A percentile compares a stretch with the other conserved stretches of the same genome.
Evolutionary conservation across 2,888 invertebrate genomes (phyloP).

Genomic region (Metellina segmentata): DNA sequence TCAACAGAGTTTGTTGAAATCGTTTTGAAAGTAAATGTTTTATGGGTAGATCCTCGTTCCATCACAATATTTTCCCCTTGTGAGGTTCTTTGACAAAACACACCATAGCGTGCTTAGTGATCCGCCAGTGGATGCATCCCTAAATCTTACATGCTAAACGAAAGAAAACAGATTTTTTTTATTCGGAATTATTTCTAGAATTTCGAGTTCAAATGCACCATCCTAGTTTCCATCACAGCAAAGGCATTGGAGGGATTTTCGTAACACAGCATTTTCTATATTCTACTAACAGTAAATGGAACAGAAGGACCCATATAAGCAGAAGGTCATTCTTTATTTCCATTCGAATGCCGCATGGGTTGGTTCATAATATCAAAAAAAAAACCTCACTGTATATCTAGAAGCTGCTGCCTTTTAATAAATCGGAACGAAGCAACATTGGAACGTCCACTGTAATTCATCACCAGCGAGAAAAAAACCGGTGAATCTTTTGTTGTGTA

Average conservation of each 20-base stretch:
- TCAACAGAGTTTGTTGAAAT: no score
- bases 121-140: no score
- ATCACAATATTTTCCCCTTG: not conserved
- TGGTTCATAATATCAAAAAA: not conserved
- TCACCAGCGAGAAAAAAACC: not conserved
- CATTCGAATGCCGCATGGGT: not conserved
- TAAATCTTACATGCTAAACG: no score
- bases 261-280: not conserved
- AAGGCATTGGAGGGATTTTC: no score
- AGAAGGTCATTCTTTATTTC: not conserved
- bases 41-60: not conserved
- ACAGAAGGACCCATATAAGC: not conserved
- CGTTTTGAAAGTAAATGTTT: not conserved
- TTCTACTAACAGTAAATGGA: not conserved
- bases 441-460: not conserved
- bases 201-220: no score
- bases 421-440: not conserved
- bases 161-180: no score
- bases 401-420: not conserved
- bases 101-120: no score
- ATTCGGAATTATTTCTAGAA: no score
- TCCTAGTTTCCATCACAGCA: no score
- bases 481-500: constrained; percentile 10
- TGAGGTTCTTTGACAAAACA: not conserved
- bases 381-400: not conserved